Percentiles rank a stretch among this genome's conserved stretches.
Evolutionary conservation across 2,888 invertebrate species (phyloP).

Genomic region (Caenorhabditis plicata): DNA sequence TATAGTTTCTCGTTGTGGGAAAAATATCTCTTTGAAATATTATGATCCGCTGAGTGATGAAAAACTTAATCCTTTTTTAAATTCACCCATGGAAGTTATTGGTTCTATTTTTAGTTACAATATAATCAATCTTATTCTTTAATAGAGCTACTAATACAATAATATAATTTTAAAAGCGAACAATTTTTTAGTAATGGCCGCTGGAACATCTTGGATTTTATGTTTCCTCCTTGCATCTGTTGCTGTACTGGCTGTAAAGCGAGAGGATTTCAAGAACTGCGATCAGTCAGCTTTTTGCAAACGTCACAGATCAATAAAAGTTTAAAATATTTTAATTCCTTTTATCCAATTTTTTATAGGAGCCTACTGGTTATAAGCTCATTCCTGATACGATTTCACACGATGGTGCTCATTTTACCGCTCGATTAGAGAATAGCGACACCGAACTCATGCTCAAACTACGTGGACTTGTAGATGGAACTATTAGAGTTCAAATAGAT

Average conservation of each 20-base stretch:
- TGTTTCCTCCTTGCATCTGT: slow-evolving; percentile 6
- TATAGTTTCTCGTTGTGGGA: no score
- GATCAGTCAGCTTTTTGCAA: slow-evolving; percentile 64
- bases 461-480: slow-evolving; percentile 32
- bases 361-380: slow-evolving; percentile 51
- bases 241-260: slow-evolving; percentile 40
- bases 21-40: no score
- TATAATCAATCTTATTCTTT: no score
- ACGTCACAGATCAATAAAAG: slow-evolving; percentile 42
- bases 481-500: slow-evolving; percentile 46
- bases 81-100: no score
- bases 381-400: slow-evolving; percentile 17
- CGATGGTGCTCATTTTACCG: slow-evolving; percentile 18
- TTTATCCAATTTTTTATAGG: slow-evolving; percentile 27
- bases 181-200: slow-evolving; percentile 33
- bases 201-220: slow-evolving; percentile 15
- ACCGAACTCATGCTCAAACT: slow-evolving; percentile 34
- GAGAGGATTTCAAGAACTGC: slow-evolving; percentile 63
- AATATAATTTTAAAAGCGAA: no score
- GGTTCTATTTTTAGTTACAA: no score
- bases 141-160: no score
- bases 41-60: no score
- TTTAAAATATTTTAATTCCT: slow-evolving; percentile 7
- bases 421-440: slow-evolving; percentile 23
- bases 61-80: no score